Base-by-base conservation (phyloP, 2,113 vertebrate species). In the Ciconia stormi region DNA sequence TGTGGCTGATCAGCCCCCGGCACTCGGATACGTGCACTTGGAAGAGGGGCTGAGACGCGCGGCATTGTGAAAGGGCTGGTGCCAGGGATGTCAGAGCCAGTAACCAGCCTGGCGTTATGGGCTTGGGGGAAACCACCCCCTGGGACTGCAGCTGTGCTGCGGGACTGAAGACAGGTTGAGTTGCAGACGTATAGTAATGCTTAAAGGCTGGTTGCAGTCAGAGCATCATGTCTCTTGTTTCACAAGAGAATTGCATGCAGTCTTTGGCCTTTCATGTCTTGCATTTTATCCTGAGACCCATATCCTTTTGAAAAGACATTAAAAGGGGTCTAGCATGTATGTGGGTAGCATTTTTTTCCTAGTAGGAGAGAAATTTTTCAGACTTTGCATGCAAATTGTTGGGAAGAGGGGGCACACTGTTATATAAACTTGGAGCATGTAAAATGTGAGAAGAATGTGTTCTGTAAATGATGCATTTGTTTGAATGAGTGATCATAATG, bases 11-110 rank as follows among this genome's bases (percentile, higher is more conserved):
- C 42, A 62, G 80, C 47, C 32, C 40, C 78, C 0, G 2, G 27
- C 9, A 4, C 23, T 12, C 1, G 1, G 42, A 5, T 47, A 14
- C 0, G 1, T 8, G 53, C 19, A 4, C 63, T 55, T 0, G 1
- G 71, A 18, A 36, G 36, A 56, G 36, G 44, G 61, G 29, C 16
- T 50, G 81, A n/a, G 58, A 20, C 0, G 5, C 0, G 2, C 2
- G 19, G 77, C 63, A 19, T 1, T 26, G 65, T 6, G 66, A 32
- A 27, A 52, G 56, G 65, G 23, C 73, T 63, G 47, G 34, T 82
- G 42, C 65, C 49, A 23, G 78, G 27, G 22, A 9, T 81, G 86
- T 86, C 89, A 73, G 85, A 90, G 74, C 52, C 62, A 25, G 85
- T 19, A 46, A 25, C 26, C 62, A 44, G 80, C 52, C 82, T 55